Evolutionary conservation across 2,797 vertebrate genomes (phyloP), one percentile per base, ranked within the genome.

Genomic region (Enteromius afrohamiltoni): DNA sequence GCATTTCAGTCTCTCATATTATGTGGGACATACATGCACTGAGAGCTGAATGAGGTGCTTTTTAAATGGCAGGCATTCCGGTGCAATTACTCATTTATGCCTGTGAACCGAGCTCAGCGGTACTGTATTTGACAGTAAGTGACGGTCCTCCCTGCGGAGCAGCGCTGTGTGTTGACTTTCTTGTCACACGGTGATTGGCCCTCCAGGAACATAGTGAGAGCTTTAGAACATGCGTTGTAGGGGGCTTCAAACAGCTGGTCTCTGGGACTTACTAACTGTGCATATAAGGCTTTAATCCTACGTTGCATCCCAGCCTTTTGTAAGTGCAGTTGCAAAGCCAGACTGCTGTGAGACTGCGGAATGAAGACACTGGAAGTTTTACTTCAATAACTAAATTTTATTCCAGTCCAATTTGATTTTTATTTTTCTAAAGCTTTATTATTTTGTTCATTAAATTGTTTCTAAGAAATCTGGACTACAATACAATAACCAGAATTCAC

Each of bases 131-230:
- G 77, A 86, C 85, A 88, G 89, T 88, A 84, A 89, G 87, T 89
- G 86, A 80, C 78, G 67, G 51, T 90, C 90, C 89, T 85, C 87
- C 78, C 86, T 60, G 51, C 1, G 31, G 88, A 85, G 67, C 74
- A 83, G 80, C 82, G 64, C 58, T 69, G 65, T 85, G 65, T 90
- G 88, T 88, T 89, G 90, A 86, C 89, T 88, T 86, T 85, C 85
- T 64, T 83, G 29, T 85, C 85, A 83, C 60, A 78, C 88, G 78
- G 65, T 62, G 53, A 83, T 62, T 58, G 65, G 82, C 74, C 75
- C 65, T 77, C 51, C 75, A 78, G 65, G 82, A 78, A 78, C 37
- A 77, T 31, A 42, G 49, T 55, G 8, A 77, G 53, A 83, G 37
- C 65, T 34, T n/a, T 37, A 78, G 65, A 77, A 83, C 82, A 83